Base-by-base conservation (phyloP, 2,797 vertebrate genomes). In the Huso huso region DNA sequence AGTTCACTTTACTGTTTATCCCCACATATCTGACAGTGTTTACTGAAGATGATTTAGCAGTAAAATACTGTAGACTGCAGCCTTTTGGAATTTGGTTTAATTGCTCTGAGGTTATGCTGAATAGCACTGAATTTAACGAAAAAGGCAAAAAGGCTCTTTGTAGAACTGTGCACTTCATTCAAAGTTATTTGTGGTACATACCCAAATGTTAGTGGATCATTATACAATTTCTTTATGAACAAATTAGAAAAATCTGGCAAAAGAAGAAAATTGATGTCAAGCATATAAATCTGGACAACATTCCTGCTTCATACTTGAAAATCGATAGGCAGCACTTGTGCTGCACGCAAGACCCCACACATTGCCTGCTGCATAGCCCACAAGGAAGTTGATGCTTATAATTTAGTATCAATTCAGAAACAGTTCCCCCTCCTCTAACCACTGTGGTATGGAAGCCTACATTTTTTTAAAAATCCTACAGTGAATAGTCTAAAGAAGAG, bases 261-360 rank as follows among this genome's bases (percentile, higher is more conserved):
- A 64, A 64, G 13, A 71, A 86, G 66, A 75, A 73, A 79, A 77
- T 70, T 76, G 70, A 76, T 87, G 86, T 86, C 86, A 86, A 73
- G 76, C 1, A 0, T 70, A 76, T 77, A 81, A 86, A 80, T 75
- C 74, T 74, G 79, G 78, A 79, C 63, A 51, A 81, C 81, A 80
- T 82, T 86, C 76, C 78, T 67, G 73, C 77, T 73, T 78, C 72
- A 72, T 77, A 75, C 73, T 72, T 83, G 84, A 77, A 89, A 89
- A 84, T 79, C 77, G 87, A 87, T 87, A 84, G 84, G 72, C 78
- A 82, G 80, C 70, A 15, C 75, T 76, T n/a, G 66, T 67, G 70
- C 72, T 71, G 82, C 83, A 86, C 55, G 65, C 80, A 82, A 76
- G 82, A 86, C 86, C 89, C 84, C 91, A 82, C 88, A 86, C 73